Evolutionary conservation across 2,113 vertebrate genomes (phyloP), one percentile per base, ranked within the genome.

Genomic region (Gambusia affinis): DNA sequence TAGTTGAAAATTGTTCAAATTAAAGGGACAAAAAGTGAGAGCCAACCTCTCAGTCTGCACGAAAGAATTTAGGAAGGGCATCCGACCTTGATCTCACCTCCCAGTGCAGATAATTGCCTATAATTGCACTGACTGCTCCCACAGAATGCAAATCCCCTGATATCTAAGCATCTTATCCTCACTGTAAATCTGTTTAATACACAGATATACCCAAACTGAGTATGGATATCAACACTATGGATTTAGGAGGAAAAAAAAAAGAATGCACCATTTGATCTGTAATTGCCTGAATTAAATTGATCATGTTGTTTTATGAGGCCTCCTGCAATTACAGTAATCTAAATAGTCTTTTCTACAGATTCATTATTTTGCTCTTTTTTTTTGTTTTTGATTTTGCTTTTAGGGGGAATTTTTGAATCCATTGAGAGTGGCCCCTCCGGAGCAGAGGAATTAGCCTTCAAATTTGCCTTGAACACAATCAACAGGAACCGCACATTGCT

Each of bases 401-500:
- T 79, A 99, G 98, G 98, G 85, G 98, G 98, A 87, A 99, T 99
- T 94, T 99, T 99, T 93, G 98, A 99, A 92, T 98, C 97, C 91
- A 97, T 97, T 84, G 98, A 99, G 91, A 97, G 97, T 76, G 97
- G 97, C 65, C 97, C 97, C 75, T 98, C 98, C 65, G 97, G 98
- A 94, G 96, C 98, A 80, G 98, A 99, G 91, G 98, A 99, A 93
- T 92, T 99, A 82, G 98, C 98, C 72, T 99, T 99, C 93, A 96
- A 98, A 94, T 99, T 99, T 95, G 98, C 98, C 85, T 96, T 99
- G 94, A 99, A 99, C 89, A 99, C 97, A 88, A 99, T 99, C 94
- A 99, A 99, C 95, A 96, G 98, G 92, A 99, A 99, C 90, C 96
- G 98, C 89, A 99, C 98, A 22, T 95, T 99, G 90, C 92, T 99